These are phyloP conservation scores for Pocota personata DNA, from an alignment of 2,888 invertebrate species.

Conservation along the genomic window DNA sequence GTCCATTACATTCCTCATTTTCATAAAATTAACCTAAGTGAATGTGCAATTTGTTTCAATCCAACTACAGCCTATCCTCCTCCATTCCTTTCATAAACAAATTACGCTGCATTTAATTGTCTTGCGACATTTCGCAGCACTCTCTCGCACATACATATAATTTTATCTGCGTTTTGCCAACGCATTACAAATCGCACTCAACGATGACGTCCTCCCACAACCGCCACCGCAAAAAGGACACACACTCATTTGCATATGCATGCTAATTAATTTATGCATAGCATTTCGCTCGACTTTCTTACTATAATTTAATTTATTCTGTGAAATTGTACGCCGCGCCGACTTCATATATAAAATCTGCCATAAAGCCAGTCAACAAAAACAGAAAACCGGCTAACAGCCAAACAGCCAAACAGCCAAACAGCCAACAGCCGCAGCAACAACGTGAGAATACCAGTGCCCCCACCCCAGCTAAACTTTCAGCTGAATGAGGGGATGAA, in stretches of 20 bases:
- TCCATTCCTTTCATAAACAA: slow-evolving; percentile 42
- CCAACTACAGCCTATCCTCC: not conserved
- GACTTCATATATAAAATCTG: slow-evolving; percentile 68
- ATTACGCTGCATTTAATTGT: slow-evolving; percentile 59
- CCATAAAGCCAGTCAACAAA: slow-evolving; percentile 68
- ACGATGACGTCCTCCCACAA: slow-evolving; percentile 12
- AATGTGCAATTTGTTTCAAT: slow-evolving; percentile 45
- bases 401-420: slow-evolving; percentile 13
- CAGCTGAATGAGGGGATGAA: not conserved
- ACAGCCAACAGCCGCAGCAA: slow-evolving; percentile 32
- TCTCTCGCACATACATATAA: not conserved
- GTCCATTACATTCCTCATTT: not conserved
- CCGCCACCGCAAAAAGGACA: slow-evolving; percentile 17
- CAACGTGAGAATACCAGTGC: slow-evolving; percentile 32
- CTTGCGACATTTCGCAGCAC: slow-evolving; percentile 45
- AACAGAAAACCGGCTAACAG: slow-evolving; percentile 57
- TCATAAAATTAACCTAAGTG: slow-evolving; percentile 11
- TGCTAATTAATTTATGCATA: slow-evolving; percentile 74
- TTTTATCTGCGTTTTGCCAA: slow-evolving; percentile 68
- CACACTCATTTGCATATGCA: slow-evolving; percentile 72
- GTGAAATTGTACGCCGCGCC: slow-evolving; percentile 59
- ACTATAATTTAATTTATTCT: slow-evolving; percentile 73
- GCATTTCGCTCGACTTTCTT: slow-evolving; percentile 73
- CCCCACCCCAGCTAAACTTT: slow-evolving; percentile 16
- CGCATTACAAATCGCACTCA: slow-evolving; percentile 59